A percentile compares a stretch with the other conserved stretches of the same genome.
Conservation (phyloP, 2,888 invertebrate species). For the Rugalucina vietnamica region DNA sequence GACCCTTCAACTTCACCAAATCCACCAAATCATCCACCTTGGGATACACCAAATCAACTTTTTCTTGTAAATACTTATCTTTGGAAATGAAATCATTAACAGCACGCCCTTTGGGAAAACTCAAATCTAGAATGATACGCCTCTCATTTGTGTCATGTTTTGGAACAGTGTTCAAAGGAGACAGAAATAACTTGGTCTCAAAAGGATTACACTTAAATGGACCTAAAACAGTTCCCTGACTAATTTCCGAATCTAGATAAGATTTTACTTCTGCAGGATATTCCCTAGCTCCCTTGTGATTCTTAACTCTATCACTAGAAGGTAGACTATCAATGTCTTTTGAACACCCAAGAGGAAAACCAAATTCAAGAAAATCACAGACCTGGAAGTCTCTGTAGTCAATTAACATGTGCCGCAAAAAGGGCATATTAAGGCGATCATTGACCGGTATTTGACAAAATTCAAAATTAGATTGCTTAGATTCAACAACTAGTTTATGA, state of each 20-base stretch:
- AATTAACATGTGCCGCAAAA: neutral
- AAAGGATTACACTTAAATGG: neutral
- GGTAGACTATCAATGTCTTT: neutral
- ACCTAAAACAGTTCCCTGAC: neutral
- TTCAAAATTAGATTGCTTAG: neutral
- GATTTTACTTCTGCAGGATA: neutral
- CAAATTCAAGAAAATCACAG: constrained; percentile 17
- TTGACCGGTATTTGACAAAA: neutral
- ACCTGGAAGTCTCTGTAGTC: neutral
- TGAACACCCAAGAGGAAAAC: constrained; percentile 4
- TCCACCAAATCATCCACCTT: constrained; percentile 1
- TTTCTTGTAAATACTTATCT: neutral
- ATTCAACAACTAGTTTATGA: neutral
- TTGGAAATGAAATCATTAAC: constrained; percentile 6
- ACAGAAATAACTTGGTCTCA: neutral
- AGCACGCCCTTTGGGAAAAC: neutral
- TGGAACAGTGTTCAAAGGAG: constrained; percentile 12
- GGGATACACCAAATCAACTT: neutral
- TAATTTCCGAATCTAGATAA: neutral
- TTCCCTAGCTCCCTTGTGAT: neutral
- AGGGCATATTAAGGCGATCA: neutral
- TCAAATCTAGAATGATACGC: constrained; percentile 1
- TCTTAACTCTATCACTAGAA: neutral
- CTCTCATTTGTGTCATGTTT: neutral
- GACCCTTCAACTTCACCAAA: neutral